These are phyloP conservation scores for Myotis daubentonii DNA, from an alignment of 2,797 vertebrate genomes.

Conservation along the genomic window DNA sequence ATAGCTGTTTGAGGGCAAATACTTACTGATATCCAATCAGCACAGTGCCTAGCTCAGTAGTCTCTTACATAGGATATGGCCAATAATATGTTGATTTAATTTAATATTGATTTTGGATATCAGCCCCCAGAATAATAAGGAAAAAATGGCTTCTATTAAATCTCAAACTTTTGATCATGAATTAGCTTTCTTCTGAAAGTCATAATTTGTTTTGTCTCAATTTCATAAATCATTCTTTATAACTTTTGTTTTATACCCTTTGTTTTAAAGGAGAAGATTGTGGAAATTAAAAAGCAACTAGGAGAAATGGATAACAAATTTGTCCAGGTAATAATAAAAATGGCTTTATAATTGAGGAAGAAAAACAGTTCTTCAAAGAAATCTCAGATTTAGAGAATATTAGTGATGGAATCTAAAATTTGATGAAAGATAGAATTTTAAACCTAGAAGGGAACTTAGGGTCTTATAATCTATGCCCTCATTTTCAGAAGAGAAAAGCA, in stretches of 20 bases:
- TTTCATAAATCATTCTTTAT: background rate
- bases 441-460: background rate
- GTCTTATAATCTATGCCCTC: background rate
- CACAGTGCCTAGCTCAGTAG: background rate
- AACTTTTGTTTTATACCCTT: background rate
- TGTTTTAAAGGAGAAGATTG: conserved; percentile 64
- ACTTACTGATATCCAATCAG: background rate
- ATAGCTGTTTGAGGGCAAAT: background rate
- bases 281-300: conserved; percentile 59
- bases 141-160: background rate
- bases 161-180: background rate
- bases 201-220: background rate
- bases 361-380: background rate
- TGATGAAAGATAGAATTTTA: background rate
- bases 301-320: conserved; percentile 49
- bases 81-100: background rate
- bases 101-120: conserved; percentile 5
- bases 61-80: background rate
- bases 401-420: background rate
- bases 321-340: conserved; percentile 63
- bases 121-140: background rate
- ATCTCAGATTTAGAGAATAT: background rate
- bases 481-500: background rate
- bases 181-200: background rate
- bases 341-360: background rate